A percentile compares a stretch with the other conserved stretches of the same genome.
These are phyloP conservation scores for Hirtodrosophila cameraria DNA, from an alignment of 2,888 invertebrate species.

Conservation along the genomic window DNA sequence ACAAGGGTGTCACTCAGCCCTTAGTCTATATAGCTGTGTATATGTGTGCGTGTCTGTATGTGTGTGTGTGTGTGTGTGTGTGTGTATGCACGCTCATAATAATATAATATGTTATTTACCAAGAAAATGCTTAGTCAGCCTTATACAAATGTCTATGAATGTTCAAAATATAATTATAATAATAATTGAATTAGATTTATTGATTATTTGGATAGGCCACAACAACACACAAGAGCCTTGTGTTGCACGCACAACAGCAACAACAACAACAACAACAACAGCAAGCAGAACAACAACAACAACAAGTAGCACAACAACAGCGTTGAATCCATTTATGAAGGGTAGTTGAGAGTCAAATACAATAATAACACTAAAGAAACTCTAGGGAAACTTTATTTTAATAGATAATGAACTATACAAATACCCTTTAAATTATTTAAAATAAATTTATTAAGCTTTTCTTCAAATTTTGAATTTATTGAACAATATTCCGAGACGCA, in stretches of 20 bases:
- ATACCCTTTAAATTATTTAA: conserved; percentile 25
- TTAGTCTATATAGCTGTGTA: conserved; percentile 4
- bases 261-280: conserved; percentile 18
- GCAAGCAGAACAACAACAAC: conserved; percentile 6
- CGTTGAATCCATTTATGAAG: conserved; percentile 59
- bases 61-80: conserved; percentile 17
- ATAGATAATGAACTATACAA: background rate
- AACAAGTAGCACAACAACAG: conserved; percentile 19
- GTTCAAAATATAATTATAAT: conserved; percentile 81
- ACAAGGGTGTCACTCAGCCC: conserved; percentile 76
- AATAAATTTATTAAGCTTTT: background rate
- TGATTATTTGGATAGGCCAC: conserved; percentile 75
- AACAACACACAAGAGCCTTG: conserved; percentile 18
- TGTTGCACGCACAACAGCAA: conserved; percentile 41
- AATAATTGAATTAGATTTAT: conserved; percentile 81
- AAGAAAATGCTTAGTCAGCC: conserved; percentile 80
- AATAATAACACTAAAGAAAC: conserved; percentile 54
- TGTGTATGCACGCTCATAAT: conserved; percentile 68
- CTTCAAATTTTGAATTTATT: too few species aligned
- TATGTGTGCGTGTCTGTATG: conserved; percentile 1
- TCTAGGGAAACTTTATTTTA: conserved; percentile 20
- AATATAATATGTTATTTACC: conserved; percentile 80
- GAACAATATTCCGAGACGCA: too few species aligned
- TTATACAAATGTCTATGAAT: conserved; percentile 81
- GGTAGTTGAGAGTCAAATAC: conserved; percentile 60